Base-by-base conservation (phyloP, 2,113 vertebrate genomes). In the Colaptes auratus region DNA sequence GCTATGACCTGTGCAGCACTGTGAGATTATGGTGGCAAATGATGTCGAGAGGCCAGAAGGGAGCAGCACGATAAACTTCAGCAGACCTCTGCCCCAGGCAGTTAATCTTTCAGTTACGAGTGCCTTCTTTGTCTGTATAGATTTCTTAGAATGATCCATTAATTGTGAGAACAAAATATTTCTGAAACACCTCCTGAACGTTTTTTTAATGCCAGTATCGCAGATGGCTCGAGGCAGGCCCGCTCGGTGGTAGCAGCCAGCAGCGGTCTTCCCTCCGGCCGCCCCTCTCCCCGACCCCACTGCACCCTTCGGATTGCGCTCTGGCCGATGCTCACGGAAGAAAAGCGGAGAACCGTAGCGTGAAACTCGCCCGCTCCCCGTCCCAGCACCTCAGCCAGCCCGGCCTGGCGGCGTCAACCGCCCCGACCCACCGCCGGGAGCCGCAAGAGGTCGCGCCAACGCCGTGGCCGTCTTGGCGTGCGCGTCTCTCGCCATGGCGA, bases 41-140 rank as follows among this genome's bases (percentile, higher is more conserved):
- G 6, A 2, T 1, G 24, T 3, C 46, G 27, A 1, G 13, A 27
- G 35, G 39, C 25, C 60, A 7, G 67, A 5, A 7, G 9, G 79
- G 27, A 50, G 33, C 35, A 7, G 27, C 0, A 20, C 1, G n/a
- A 36, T 31, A 15, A 30, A 20, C 46, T n/a, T 13, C 24, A 4
- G 10, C 27, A 6, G 24, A 20, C 82, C 11, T 42, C 33, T 13
- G 30, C 75, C 46, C 24, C 33, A 4, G 8, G 3, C 59, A 30
- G 52, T 19, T 7, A 2, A 30, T n/a, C 27, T 5, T 27, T 30
- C 66, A 5, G 24, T 23, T 10, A 8, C 50, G 18, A 2, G 4
- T 1, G 18, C 5, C 8, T 12, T 10, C 71, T 28, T 12, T 30
- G 1, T 1, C 1, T 1, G 1, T 1, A 13, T 0, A 4, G 13